Evolutionary conservation across 1,140 invertebrate species (phyloP).

Genomic region (Macrosteles quadrilineatus): DNA sequence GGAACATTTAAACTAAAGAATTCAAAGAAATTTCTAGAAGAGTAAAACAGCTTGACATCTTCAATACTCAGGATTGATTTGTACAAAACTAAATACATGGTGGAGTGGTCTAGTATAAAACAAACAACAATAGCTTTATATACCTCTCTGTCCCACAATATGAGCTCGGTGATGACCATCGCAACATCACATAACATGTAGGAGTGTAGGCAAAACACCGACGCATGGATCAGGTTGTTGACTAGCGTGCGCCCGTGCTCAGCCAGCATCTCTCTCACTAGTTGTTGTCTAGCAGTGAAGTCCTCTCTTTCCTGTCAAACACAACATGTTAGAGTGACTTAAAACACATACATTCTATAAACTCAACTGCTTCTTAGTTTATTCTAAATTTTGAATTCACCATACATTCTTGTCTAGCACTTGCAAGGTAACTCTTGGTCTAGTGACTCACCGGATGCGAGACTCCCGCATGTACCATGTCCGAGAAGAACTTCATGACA

Average conservation of each 20-base stretch:
- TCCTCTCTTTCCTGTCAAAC: conserved; percentile 52
- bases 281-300: conserved; percentile 57
- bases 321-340: no score
- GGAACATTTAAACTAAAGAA: not conserved
- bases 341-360: no score
- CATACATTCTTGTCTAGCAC: no score
- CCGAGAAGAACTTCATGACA: conserved; percentile 91
- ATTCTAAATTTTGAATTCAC: no score
- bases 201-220: conserved; percentile 77
- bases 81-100: not conserved
- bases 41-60: not conserved
- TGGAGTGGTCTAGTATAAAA: not conserved
- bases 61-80: not conserved
- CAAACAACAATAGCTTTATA: conserved; percentile 45
- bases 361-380: no score
- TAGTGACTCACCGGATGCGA: conserved; percentile 53
- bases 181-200: conserved; percentile 84
- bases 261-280: conserved; percentile 64
- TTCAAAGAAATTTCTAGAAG: not conserved
- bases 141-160: conserved; percentile 64
- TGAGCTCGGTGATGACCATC: conserved; percentile 81
- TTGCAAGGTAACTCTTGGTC: no score
- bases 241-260: conserved; percentile 76
- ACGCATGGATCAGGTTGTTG: conserved; percentile 74
- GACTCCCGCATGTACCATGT: conserved; percentile 70